Conservation (phyloP, 2,888 invertebrate genomes). For the Drosophila formosana region DNA sequence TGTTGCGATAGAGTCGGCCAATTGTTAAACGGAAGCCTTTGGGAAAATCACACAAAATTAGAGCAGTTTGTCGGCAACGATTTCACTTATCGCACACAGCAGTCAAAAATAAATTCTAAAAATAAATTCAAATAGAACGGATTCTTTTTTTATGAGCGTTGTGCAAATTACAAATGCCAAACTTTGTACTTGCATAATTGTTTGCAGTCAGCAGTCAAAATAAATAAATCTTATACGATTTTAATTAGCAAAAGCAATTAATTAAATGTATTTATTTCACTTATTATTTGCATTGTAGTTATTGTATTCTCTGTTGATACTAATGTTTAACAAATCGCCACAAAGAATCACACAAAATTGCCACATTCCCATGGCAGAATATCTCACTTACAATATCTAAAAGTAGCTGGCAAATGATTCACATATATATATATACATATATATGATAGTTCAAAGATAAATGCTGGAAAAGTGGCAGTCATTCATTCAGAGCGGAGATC, state of each 20-base stretch:
- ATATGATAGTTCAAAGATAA: background rate
- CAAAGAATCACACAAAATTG: constrained; percentile 14
- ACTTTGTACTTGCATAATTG: background rate
- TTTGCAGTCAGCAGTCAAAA: background rate
- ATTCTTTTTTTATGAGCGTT: background rate
- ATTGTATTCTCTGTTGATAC: constrained; percentile 4
- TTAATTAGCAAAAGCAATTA: constrained; percentile 4
- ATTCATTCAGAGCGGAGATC: constrained; percentile 44
- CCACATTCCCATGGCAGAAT: constrained; percentile 9
- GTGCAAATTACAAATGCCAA: background rate
- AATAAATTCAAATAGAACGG: background rate
- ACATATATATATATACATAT: background rate
- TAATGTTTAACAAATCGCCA: constrained; percentile 4
- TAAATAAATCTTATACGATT: background rate
- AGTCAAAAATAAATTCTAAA: background rate
- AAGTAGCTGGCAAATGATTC: constrained; percentile 19
- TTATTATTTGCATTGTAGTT: background rate
- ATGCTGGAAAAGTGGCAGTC: background rate
- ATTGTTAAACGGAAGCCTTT: constrained; percentile 48
- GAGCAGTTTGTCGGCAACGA: constrained; percentile 31
- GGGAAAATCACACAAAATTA: constrained; percentile 44
- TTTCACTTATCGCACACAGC: background rate
- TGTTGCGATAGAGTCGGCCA: constrained; percentile 33
- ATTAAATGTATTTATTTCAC: constrained; percentile 9
- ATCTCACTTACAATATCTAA: constrained; percentile 18